Conservation (phyloP, 2,113 vertebrate genomes). For the Illadopsis cleaveri region DNA sequence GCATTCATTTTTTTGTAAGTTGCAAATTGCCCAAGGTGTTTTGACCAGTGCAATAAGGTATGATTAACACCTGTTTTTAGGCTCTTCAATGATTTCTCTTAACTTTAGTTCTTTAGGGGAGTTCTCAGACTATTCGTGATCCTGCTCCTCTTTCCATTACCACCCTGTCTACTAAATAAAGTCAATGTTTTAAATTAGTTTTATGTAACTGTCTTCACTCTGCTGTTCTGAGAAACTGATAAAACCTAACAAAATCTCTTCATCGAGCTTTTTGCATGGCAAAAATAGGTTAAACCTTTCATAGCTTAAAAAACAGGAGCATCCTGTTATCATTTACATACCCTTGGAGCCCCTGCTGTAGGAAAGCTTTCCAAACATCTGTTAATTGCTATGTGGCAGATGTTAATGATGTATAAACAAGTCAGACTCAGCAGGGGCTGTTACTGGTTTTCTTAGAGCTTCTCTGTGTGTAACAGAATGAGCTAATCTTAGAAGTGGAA, state of each 20-base stretch:
- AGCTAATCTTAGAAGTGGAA: constrained; percentile 23
- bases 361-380: constrained; percentile 44
- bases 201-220: background rate
- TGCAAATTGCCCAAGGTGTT: background rate
- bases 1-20: background rate
- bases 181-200: background rate
- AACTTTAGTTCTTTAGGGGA: background rate
- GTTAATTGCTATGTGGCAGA: constrained; percentile 56
- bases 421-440: background rate
- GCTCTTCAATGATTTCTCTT: background rate
- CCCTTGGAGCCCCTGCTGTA: background rate
- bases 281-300: constrained; percentile 4
- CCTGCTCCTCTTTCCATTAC: background rate
- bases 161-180: background rate
- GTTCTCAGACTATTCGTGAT: background rate
- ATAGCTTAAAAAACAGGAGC: background rate
- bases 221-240: background rate
- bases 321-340: background rate
- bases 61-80: background rate
- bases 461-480: constrained; percentile 1
- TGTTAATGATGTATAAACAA: constrained; percentile 58
- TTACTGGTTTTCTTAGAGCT: constrained; percentile 31
- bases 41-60: background rate
- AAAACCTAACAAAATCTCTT: background rate
- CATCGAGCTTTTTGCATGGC: background rate